Conservation (phyloP, 2,113 vertebrate genomes). For the Atrichornis clamosus region DNA sequence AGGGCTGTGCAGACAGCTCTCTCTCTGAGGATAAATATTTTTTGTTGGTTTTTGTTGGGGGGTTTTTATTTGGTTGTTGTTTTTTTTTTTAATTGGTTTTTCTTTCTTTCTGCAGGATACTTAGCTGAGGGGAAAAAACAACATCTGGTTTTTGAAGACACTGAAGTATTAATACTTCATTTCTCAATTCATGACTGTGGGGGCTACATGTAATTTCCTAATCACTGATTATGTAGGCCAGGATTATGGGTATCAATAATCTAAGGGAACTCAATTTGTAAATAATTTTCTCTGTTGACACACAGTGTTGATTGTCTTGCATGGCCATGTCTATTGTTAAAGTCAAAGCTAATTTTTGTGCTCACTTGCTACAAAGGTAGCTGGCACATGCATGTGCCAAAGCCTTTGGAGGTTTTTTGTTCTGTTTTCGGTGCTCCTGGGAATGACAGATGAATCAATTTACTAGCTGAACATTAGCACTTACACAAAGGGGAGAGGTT, state of each 20-base stretch:
- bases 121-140: background rate
- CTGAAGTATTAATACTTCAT: background rate
- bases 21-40: background rate
- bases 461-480: background rate
- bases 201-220: background rate
- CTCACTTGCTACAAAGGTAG: background rate
- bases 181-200: background rate
- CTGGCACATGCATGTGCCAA: background rate
- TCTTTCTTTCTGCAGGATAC: background rate
- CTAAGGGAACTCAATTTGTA: background rate
- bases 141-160: background rate
- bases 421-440: background rate
- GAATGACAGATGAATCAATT: slow-evolving; percentile 3
- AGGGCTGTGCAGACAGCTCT: background rate
- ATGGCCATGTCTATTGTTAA: background rate
- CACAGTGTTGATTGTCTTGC: background rate
- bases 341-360: background rate
- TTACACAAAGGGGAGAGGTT: background rate
- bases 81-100: background rate
- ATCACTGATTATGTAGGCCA: background rate
- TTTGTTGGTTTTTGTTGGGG: background rate
- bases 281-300: background rate
- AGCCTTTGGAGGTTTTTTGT: background rate
- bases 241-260: background rate
- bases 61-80: background rate